Evolutionary conservation across 1,140 invertebrate genomes (phyloP).

Genomic region (Panonychus citri): DNA sequence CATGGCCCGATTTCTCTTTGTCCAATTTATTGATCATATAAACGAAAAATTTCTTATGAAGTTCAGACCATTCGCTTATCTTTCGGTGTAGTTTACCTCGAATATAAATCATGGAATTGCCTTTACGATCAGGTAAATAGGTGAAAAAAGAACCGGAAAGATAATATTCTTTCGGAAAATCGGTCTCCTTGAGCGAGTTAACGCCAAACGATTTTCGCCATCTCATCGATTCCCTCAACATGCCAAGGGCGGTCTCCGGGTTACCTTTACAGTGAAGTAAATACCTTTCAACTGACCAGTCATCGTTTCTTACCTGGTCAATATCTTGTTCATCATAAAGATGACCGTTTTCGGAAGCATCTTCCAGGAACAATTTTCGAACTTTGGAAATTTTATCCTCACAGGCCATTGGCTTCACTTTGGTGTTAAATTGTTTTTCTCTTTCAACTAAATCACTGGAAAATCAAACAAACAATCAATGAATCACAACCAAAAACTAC

Average conservation of each 20-base stretch:
- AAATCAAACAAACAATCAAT: too few relatives aligned
- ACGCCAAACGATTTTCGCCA: constrained; percentile 58
- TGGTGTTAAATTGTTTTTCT: background rate
- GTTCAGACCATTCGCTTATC: background rate
- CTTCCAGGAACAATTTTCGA: background rate
- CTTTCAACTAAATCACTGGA: too few relatives aligned
- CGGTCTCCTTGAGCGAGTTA: constrained; percentile 24
- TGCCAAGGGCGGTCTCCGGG: constrained; percentile 36
- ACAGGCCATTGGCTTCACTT: background rate
- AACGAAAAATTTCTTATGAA: constrained; percentile 1
- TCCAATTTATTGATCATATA: constrained; percentile 1
- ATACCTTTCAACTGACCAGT: background rate
- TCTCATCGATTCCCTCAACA: constrained; percentile 52
- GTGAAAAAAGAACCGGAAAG: background rate
- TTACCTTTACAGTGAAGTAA: constrained; percentile 36
- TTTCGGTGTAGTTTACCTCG: constrained; percentile 1
- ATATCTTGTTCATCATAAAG: background rate
- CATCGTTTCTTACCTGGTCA: background rate
- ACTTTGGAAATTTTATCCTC: background rate
- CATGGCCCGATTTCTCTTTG: background rate
- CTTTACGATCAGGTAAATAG: background rate
- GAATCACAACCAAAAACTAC: too few relatives aligned
- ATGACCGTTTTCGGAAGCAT: background rate
- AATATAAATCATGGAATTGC: constrained; percentile 5
- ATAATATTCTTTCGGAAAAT: constrained; percentile 7